phyloP scores from a whole-genome alignment of 2,888 invertebrate species.

The Tineola bisselliella region DNA sequence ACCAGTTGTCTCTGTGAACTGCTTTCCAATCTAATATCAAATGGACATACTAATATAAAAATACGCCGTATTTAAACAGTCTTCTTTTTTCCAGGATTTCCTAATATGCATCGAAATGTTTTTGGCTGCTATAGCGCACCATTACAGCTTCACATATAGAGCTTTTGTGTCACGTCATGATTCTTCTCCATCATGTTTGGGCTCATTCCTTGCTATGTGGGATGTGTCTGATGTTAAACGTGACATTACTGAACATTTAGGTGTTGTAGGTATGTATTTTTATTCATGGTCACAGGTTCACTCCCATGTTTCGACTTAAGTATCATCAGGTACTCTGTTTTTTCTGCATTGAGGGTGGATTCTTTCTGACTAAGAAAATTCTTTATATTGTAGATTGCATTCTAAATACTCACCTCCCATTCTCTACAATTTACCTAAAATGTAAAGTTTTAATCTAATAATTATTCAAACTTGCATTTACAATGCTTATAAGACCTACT shows the following conservation, averaged over 20 bases:
- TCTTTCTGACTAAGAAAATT: too few relatives aligned
- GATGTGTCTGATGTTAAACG: conserved; percentile 95
- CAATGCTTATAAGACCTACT: too few relatives aligned
- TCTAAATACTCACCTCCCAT: too few relatives aligned
- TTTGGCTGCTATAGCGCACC: conserved; percentile 93
- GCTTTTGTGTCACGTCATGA: conserved; percentile 73
- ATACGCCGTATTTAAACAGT: neutral
- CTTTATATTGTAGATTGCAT: too few relatives aligned
- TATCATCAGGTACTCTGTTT: too few relatives aligned
- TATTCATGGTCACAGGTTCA: too few relatives aligned
- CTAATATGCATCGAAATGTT: conserved; percentile 98
- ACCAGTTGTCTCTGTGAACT: neutral
- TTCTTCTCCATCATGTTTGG: conserved; percentile 72
- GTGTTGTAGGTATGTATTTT: conserved; percentile 77
- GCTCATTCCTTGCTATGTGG: conserved; percentile 92
- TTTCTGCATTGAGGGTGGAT: too few relatives aligned
- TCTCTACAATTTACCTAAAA: too few relatives aligned
- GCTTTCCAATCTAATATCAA: neutral
- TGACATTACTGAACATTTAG: conserved; percentile 92
- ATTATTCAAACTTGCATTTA: too few relatives aligned
- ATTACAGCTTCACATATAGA: conserved; percentile 94
- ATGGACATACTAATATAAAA: neutral
- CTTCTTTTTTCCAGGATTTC: conserved; percentile 77
- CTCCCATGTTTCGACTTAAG: too few relatives aligned
- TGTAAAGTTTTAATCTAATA: too few relatives aligned